Base-by-base conservation (phyloP, 2,797 vertebrate genomes). In the Enteromius trimaculatus region DNA sequence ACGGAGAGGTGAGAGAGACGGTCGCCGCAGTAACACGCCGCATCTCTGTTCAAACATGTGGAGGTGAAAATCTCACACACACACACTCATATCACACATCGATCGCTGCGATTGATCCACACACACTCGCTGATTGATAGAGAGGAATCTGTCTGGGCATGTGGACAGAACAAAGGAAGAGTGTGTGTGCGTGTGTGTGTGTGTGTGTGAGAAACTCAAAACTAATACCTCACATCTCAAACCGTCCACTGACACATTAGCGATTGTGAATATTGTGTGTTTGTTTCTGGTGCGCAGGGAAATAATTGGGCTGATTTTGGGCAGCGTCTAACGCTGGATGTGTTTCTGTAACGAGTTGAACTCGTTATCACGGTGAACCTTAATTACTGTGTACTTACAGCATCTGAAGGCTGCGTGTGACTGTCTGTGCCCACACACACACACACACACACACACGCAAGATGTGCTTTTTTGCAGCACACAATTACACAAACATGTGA, bases 51-150 rank as follows among this genome's bases (percentile, higher is more conserved):
- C 71, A 86, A 70, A 87, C 82, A 84, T 74, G 82, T 71, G 26
- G 49, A 55, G 47, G 84, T 81, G 84, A 79, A 85, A 78, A 81
- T 66, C 71, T 81, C 86, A 82, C 83, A 87, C 83, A 47, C 44
- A 80, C 44, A 80, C 44, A 66, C 77, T 72, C 42, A 68, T 16
- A 66, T 69, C 58, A 47, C 79, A 74, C 60, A 85, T 88, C 21
- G 82, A 86, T 81, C 64, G 58, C 69, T 65, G 39, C 16, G 77
- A 83, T 86, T 84, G 85, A 88, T 88, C 85, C 84, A 79, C 77
- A 82, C 81, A 68, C 34, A 53, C 69, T 60, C 19, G 14, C 39
- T 88, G 81, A 88, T 88, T 82, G 77, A 86, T 88, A 64, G 44
- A 42, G 42, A 79, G 62, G 37, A 66, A 75, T 83, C 37, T 81